Conservation (phyloP, 2,113 vertebrate species). For the Eira barbara region DNA sequence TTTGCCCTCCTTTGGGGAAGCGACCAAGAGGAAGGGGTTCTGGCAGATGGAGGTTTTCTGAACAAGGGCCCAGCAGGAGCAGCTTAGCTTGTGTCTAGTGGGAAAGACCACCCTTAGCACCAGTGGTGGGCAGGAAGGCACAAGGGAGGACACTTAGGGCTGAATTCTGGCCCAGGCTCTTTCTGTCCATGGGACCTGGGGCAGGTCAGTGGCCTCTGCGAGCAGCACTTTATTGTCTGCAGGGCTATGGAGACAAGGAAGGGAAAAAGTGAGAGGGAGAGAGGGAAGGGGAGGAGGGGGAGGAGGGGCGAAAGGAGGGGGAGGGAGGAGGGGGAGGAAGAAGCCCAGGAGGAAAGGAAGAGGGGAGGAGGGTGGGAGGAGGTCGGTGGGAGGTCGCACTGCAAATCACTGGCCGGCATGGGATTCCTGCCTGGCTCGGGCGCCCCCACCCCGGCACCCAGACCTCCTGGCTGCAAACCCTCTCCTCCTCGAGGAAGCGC, state of each 20-base stretch:
- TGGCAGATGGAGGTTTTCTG: not conserved
- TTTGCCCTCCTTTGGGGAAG: not conserved
- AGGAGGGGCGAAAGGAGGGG: not conserved
- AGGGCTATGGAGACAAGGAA: not conserved
- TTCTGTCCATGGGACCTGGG: not conserved
- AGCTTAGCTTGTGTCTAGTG: no score
- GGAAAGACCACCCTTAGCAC: not conserved
- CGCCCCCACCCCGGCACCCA: rapidly evolving
- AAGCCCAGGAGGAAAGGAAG: no score
- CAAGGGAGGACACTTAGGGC: rapidly evolving
- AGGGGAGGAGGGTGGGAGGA: not conserved
- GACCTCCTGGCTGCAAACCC: not conserved
- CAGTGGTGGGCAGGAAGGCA: not conserved
- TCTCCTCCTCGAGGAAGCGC: not conserved
- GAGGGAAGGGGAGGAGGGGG: not conserved
- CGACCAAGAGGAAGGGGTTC: not conserved
- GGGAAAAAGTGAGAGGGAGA: no score
- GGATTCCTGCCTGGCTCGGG: not conserved
- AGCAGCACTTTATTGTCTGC: not conserved
- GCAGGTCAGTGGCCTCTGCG: not conserved
- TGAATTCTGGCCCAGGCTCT: not conserved
- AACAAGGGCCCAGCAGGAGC: not conserved
- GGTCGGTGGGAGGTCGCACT: not conserved
- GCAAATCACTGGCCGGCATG: not conserved
- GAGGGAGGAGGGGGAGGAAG: not conserved